phyloP scores from a whole-genome alignment of 2,113 vertebrate genomes.

The Pycnonotus jocosus region DNA sequence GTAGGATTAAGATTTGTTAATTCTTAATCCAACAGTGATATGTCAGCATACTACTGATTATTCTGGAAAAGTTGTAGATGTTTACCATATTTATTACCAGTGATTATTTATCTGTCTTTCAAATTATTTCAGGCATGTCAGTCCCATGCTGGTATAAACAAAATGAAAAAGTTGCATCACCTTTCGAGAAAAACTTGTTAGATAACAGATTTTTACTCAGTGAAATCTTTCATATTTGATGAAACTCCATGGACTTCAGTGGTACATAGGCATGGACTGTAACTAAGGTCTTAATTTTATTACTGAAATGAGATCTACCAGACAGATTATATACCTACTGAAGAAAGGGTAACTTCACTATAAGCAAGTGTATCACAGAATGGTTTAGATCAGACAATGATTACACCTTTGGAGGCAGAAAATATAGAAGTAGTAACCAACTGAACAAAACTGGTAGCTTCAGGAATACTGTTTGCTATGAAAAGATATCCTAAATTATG shows the following conservation, averaged over 20 bases:
- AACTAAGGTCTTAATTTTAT: neutral
- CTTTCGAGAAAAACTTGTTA: neutral
- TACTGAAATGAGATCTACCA: neutral
- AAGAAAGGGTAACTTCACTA: neutral
- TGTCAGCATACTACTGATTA: neutral
- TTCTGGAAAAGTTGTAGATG: neutral
- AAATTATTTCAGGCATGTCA: neutral
- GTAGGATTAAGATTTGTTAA: neutral
- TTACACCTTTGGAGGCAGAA: neutral
- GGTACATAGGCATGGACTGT: neutral
- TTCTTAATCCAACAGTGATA: neutral
- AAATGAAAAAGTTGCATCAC: neutral
- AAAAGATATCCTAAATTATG: neutral
- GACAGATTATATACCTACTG: neutral
- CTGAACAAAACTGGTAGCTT: neutral
- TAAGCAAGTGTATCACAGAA: neutral
- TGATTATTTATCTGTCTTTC: neutral
- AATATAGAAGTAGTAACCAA: neutral
- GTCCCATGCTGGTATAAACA: neutral
- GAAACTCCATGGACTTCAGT: neutral
- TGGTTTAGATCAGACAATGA: neutral
- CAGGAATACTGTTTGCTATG: neutral
- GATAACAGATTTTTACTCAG: neutral
- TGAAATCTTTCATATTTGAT: neutral
- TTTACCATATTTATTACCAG: neutral